Evolutionary conservation across 2,113 vertebrate species (phyloP).

Genomic region (Erythrocebus patas): DNA sequence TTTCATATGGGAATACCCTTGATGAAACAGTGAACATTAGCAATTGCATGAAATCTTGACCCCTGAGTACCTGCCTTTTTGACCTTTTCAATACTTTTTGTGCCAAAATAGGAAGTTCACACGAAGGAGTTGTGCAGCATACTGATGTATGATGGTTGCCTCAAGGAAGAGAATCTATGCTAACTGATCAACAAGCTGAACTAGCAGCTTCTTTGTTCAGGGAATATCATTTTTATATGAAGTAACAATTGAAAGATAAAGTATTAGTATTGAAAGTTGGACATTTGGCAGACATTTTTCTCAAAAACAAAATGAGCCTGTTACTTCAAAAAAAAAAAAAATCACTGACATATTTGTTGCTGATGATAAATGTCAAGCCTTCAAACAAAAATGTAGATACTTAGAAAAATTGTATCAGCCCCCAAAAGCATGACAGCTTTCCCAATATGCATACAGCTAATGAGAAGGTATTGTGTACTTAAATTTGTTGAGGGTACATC

Average conservation of each 20-base stretch:
- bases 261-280: not conserved
- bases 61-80: not conserved
- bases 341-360: not conserved
- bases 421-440: not conserved
- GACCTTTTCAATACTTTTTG: not conserved
- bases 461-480: not conserved
- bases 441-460: not conserved
- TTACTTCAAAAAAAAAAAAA: not conserved
- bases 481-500: not conserved
- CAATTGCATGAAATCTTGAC: not conserved
- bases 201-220: not conserved
- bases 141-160: too few species aligned
- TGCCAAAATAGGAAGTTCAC: not conserved
- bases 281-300: not conserved
- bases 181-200: too few species aligned
- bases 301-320: not conserved
- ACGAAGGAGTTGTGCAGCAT: too few species aligned
- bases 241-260: not conserved
- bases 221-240: not conserved
- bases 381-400: not conserved
- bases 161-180: too few species aligned
- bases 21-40: not conserved
- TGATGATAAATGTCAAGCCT: not conserved
- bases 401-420: not conserved
- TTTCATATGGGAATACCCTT: not conserved